A percentile compares a stretch with the other conserved stretches of the same genome.
These are phyloP conservation scores for Protonemura montana DNA, from an alignment of 2,888 invertebrate species.

Conservation along the genomic window DNA sequence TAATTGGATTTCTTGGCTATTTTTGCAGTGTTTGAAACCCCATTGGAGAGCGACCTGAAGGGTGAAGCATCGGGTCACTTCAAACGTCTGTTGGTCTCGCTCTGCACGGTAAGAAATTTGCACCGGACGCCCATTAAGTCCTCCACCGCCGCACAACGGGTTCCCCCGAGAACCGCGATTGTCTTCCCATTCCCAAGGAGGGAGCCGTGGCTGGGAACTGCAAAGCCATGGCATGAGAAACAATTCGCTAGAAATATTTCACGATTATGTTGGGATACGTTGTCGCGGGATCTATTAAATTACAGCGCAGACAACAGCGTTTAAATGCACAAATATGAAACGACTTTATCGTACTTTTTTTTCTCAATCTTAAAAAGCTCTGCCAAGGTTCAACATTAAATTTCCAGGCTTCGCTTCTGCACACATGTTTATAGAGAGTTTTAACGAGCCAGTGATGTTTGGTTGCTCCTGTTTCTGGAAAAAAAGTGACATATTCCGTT, in stretches of 20 bases:
- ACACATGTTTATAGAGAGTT: too few relatives aligned
- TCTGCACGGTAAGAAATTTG: conserved; percentile 54
- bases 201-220: too few relatives aligned
- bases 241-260: neutral
- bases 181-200: neutral
- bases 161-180: neutral
- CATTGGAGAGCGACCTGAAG: conserved; percentile 60
- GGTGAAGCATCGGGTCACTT: conserved; percentile 66
- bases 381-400: too few relatives aligned
- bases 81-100: conserved; percentile 62
- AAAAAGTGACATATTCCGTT: neutral
- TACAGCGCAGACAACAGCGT: too few relatives aligned
- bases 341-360: too few relatives aligned
- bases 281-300: too few relatives aligned
- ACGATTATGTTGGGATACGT: neutral
- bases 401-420: too few relatives aligned
- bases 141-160: neutral
- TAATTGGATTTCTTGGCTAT: too few relatives aligned
- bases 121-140: neutral
- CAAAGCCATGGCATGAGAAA: neutral
- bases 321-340: too few relatives aligned
- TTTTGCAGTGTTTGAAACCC: conserved; percentile 57
- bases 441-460: too few relatives aligned
- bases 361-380: too few relatives aligned
- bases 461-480: too few relatives aligned